Evolutionary conservation across 2,797 vertebrate species (phyloP).

Genomic region (Anguilla megastoma): DNA sequence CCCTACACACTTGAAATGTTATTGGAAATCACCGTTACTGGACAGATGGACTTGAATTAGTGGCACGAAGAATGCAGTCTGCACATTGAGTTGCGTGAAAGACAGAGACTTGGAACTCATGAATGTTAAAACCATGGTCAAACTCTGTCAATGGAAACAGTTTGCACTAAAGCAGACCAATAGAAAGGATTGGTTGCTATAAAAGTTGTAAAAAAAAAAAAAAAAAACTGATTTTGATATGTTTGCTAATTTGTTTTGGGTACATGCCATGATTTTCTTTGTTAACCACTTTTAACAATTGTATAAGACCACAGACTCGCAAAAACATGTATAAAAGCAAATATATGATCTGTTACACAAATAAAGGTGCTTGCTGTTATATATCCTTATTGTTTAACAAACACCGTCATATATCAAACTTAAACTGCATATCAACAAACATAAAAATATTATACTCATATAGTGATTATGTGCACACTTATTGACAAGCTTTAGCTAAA

Average conservation of each 20-base stretch:
- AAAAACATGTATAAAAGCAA: constrained; percentile 75
- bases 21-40: constrained; percentile 74
- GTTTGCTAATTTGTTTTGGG: constrained; percentile 91
- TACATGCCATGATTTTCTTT: constrained; percentile 87
- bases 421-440: background rate
- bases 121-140: constrained; percentile 69
- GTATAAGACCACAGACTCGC: constrained; percentile 76
- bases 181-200: constrained; percentile 85
- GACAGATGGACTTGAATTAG: constrained; percentile 80
- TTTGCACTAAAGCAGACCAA: constrained; percentile 94
- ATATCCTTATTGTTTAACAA: constrained; percentile 45
- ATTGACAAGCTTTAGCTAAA: background rate
- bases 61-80: constrained; percentile 73
- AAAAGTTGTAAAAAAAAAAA: constrained; percentile 87
- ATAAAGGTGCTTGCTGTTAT: constrained; percentile 83
- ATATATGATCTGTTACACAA: constrained; percentile 76
- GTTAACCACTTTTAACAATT: constrained; percentile 88
- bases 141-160: constrained; percentile 80
- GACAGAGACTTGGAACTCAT: constrained; percentile 62
- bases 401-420: background rate
- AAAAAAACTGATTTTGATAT: constrained; percentile 76
- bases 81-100: constrained; percentile 67
- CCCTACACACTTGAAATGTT: constrained; percentile 87
- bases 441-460: background rate
- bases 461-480: background rate